phyloP scores from a whole-genome alignment of 2,797 vertebrate genomes.

The Epinephelus coioides region DNA sequence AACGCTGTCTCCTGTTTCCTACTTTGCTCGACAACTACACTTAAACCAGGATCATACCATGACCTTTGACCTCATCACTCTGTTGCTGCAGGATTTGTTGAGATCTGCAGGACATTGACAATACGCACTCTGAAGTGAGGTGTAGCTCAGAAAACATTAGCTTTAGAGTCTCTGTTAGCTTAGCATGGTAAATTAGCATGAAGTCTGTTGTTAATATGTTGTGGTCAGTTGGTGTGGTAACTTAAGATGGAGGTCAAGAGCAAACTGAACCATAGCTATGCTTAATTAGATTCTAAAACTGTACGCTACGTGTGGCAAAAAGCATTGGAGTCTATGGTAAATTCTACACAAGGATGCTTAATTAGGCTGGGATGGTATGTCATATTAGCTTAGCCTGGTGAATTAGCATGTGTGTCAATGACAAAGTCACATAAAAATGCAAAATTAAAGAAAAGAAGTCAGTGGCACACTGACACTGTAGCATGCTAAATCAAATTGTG shows the following conservation, averaged over 20 bases:
- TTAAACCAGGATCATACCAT: neutral
- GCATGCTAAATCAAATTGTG: too few relatives aligned
- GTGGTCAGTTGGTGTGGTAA: neutral
- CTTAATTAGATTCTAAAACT: neutral
- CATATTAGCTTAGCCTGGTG: neutral
- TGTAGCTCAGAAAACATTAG: neutral
- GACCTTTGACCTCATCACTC: constrained; percentile 21
- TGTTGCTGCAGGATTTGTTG: neutral
- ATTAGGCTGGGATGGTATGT: neutral
- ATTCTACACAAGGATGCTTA: neutral
- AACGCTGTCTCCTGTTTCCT: neutral
- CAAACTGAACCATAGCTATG: neutral
- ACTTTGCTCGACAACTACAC: neutral
- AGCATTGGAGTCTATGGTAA: neutral
- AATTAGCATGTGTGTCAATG: too few relatives aligned
- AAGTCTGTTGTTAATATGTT: neutral
- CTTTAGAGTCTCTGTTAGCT: neutral
- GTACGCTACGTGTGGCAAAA: too few relatives aligned
- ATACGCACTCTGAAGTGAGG: neutral
- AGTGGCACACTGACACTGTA: too few relatives aligned
- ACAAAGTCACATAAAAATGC: too few relatives aligned
- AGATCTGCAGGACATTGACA: neutral
- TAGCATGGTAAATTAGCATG: neutral
- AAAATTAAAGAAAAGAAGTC: too few relatives aligned
- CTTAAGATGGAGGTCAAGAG: neutral